Evolutionary conservation across 2,888 invertebrate genomes (phyloP), one percentile per base, ranked within the genome.

Genomic region (Bembecia ichneumoniformis): DNA sequence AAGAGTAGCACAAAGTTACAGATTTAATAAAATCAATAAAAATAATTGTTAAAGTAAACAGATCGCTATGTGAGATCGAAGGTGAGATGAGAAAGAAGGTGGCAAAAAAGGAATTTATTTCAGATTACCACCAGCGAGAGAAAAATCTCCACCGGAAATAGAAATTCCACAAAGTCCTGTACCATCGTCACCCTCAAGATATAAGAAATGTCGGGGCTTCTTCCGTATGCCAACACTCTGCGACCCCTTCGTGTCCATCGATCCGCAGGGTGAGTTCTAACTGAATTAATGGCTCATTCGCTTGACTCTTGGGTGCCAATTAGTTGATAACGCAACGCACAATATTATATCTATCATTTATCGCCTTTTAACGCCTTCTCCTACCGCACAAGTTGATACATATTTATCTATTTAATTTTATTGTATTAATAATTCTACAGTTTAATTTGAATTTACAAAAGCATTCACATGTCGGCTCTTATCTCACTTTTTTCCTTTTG

Each of bases 181-280:
- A 1, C 82, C 86, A 1, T 59, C 67, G 2, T 77, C 81, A 1
- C 75, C 81, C 0, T 52, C 58, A 1, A 68, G 66, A 5, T 53
- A 56, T 11, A 65, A 67, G 49, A 72, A 69, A 62, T 73, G 68
- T 54, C 68, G 66, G 47, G 68, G 71, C 1, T 58, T 63, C 44
- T 56, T 70, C 13, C 58, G 47, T 28, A 51, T 77, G 17, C 69
- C 71, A 1, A 51, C 60, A 1, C 66, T 75, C 48, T 81, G 73
- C 55, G 74, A 81, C 48, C 79, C 82, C 1, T 74, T 74, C 49
- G 59, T 72, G 47, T 79, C 88, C 0, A 80, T 91, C 49, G 91
- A 91, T 72, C 91, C 91, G 3, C 91, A 91, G 68, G 91, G 91
- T 79, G 58, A 67, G 64, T 56, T 49, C 3, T 2, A 40, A 40